Evolutionary conservation across 2,113 vertebrate species (phyloP).

Genomic region (Ondatra zibethicus): DNA sequence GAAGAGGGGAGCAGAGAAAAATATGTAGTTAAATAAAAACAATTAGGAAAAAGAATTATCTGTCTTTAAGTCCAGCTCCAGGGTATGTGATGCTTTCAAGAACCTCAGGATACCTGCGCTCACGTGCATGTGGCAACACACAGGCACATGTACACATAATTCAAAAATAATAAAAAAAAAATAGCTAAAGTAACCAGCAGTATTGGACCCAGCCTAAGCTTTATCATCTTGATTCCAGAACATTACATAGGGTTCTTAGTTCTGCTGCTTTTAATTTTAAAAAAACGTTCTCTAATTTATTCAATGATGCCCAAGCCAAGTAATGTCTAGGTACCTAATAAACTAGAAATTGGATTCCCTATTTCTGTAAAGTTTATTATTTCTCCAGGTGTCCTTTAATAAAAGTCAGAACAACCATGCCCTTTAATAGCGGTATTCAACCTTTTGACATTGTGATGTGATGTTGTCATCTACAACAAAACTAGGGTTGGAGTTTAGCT

Average conservation of each 20-base stretch:
- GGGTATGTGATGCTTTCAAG: not conserved
- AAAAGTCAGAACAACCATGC: not conserved
- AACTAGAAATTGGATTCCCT: conserved; percentile 31
- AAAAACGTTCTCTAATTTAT: conserved; percentile 10
- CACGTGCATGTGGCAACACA: not conserved
- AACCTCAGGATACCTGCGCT: too few species aligned
- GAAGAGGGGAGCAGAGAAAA: too few species aligned
- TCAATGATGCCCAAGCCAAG: conserved; percentile 5
- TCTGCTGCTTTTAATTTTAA: conserved; percentile 52
- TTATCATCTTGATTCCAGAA: conserved; percentile 10
- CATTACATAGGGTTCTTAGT: not conserved
- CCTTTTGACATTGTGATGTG: not conserved
- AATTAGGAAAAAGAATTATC: not conserved
- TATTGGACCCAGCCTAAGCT: not conserved
- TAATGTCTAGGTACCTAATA: conserved; percentile 44
- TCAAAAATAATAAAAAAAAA: not conserved
- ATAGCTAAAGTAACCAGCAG: conserved; percentile 33
- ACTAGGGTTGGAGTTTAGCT: not conserved
- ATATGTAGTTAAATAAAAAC: too few species aligned
- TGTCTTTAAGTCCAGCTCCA: not conserved
- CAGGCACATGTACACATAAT: not conserved
- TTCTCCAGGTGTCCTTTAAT: conserved; percentile 21
- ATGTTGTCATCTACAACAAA: not conserved
- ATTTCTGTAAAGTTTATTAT: conserved; percentile 54
- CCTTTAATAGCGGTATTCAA: not conserved